Evolutionary conservation across 2,888 invertebrate species (phyloP), one percentile per base, ranked within the genome.

Genomic region (Drosophila anceps): DNA sequence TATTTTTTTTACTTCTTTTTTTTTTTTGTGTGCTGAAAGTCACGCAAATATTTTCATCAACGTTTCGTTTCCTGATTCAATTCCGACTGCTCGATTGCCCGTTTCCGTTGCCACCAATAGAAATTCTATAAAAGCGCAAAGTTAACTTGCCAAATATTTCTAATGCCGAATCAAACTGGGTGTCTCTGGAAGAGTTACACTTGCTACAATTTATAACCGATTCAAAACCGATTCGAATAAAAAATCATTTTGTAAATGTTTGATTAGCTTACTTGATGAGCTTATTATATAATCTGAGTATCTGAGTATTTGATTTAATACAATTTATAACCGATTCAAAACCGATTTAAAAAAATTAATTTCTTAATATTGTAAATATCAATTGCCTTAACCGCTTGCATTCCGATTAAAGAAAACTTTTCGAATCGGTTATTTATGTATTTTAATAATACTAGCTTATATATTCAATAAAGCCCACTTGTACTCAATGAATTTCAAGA

Each of bases 11-110:
- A 4, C 4, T 10, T 18, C 0, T 41, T 20, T 20, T 44, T 13
- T 6, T 8, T 13, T 7, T 20, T 31, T 31, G 31, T 6, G 13
- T 73, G 41, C 39, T 43, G 55, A 84, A 72, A 57, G 63, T 72
- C 69, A 82, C 76, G 71, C 77, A 76, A 88, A 83, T 81, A 88
- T 90, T 89, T 91, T 79, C 88, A 89, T 89, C 87, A 91, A 68
- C 76, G 79, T 61, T 75, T 70, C 77, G 79, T 79, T 88, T 89
- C 88, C 91, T 90, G 84, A 90, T 91, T 91, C 77, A 76, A 75
- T 86, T 83, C 68, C 60, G 60, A 41, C 39, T 43, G 50, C 48
- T 48, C 76, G 72, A 76, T 80, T 80, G 76, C 65, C 62, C 54
- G 59, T 80, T 80, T 78, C 81, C 77, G 61, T 58, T 79, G 35